A percentile compares a stretch with the other conserved stretches of the same genome.
phyloP scores from a whole-genome alignment of 2,797 vertebrate genomes.

The Silurus aristotelis region DNA sequence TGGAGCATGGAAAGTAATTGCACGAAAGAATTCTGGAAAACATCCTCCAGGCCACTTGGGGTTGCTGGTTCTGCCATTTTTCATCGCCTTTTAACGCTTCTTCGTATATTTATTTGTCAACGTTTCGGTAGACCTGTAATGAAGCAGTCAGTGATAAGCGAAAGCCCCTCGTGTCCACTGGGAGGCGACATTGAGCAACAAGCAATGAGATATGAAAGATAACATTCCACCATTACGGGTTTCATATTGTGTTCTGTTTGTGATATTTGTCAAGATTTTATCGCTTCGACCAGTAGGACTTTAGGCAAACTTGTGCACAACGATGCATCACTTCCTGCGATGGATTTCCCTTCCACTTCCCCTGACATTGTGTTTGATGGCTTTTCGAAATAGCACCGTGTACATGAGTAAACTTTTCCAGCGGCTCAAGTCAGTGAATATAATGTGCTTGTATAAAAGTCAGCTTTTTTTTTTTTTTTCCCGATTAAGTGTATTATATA shows the following conservation, averaged over 20 bases:
- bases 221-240: not conserved
- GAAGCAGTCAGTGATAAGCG: not conserved
- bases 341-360: not conserved
- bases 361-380: not conserved
- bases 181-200: not conserved
- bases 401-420: not conserved
- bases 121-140: not conserved
- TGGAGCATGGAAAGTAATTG: not conserved
- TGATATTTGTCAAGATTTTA: not conserved
- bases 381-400: not conserved
- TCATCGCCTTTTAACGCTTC: not conserved
- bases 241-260: not conserved
- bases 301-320: not conserved
- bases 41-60: not conserved
- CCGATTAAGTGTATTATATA: not conserved
- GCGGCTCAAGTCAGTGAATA: not conserved
- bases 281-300: not conserved
- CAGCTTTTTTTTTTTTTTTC: not conserved
- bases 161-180: not conserved
- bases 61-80: not conserved
- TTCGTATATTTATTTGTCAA: not conserved
- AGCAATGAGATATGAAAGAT: not conserved
- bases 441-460: not conserved
- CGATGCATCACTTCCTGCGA: not conserved
- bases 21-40: not conserved